A percentile compares a stretch with the other conserved stretches of the same genome.
phyloP scores from a whole-genome alignment of 2,113 vertebrate genomes.

The Aphyosemion australe region DNA sequence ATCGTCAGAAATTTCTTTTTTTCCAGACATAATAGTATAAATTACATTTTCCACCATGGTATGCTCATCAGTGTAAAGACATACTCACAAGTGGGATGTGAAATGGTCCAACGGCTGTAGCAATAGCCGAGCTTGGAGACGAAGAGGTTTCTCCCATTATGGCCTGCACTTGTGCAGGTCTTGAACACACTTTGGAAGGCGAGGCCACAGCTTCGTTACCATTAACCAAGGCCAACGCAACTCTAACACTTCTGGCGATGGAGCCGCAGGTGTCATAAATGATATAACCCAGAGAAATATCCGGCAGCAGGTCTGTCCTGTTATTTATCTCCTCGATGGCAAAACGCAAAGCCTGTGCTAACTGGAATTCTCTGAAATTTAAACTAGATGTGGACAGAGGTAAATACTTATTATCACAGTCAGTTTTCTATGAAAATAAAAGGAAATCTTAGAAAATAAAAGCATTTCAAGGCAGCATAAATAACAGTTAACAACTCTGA shows the following conservation, averaged over 20 bases:
- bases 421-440: neutral
- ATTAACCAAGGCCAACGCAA: conserved; percentile 68
- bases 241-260: conserved; percentile 53
- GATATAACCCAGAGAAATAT: conserved; percentile 73
- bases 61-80: neutral
- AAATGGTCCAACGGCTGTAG: conserved; percentile 73
- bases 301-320: conserved; percentile 71
- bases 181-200: conserved; percentile 37
- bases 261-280: conserved; percentile 76
- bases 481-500: too few relatives aligned
- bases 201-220: conserved; percentile 38
- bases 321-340: conserved; percentile 80
- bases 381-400: conserved; percentile 53
- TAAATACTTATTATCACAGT: neutral
- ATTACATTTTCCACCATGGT: neutral
- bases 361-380: conserved; percentile 76
- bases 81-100: conserved; percentile 71
- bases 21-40: neutral
- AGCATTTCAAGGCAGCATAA: too few relatives aligned
- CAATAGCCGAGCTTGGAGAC: conserved; percentile 68
- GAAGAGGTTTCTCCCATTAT: conserved; percentile 76
- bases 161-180: conserved; percentile 67
- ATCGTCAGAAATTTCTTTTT: neutral
- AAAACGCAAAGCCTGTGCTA: conserved; percentile 75
- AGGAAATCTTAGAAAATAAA: too few relatives aligned